Evolutionary conservation across 2,797 vertebrate species (phyloP).

Genomic region (Dendrocincla tyrannina): DNA sequence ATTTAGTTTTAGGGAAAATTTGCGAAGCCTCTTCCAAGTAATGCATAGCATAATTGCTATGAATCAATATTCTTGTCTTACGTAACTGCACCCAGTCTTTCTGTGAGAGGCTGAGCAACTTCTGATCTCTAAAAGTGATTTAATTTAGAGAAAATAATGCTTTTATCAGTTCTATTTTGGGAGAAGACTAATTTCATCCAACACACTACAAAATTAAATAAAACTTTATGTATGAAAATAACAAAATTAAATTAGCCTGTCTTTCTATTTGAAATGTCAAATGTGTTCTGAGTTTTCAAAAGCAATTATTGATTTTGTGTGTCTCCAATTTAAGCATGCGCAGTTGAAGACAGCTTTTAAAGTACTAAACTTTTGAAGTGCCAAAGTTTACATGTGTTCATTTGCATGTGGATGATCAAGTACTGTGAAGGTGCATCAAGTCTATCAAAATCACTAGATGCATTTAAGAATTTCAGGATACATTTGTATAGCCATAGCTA

Average conservation of each 20-base stretch:
- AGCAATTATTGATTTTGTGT: neutral
- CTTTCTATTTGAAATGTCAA: neutral
- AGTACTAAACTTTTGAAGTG: neutral
- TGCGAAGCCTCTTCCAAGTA: slow-evolving; percentile 7
- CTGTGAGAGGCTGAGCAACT: slow-evolving; percentile 14
- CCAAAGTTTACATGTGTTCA: neutral
- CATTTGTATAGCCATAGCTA: neutral
- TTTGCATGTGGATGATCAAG: neutral
- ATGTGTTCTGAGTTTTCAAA: neutral
- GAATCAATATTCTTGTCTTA: slow-evolving; percentile 47
- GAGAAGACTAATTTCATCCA: neutral
- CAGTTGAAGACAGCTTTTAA: neutral
- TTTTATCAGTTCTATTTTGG: slow-evolving; percentile 21
- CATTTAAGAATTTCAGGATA: neutral
- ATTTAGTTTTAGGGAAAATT: neutral
- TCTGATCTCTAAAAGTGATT: slow-evolving; percentile 24
- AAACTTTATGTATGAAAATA: neutral
- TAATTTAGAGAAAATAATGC: slow-evolving; percentile 18
- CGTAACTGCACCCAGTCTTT: neutral
- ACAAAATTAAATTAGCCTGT: neutral
- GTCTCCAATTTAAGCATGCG: neutral
- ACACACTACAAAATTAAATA: slow-evolving; percentile 9
- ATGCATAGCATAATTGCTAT: slow-evolving; percentile 36
- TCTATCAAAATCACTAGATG: neutral
- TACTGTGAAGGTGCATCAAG: neutral